Evolutionary conservation across 2,113 vertebrate genomes (phyloP), one percentile per base, ranked within the genome.

Genomic region (Pygoscelis antarcticus): DNA sequence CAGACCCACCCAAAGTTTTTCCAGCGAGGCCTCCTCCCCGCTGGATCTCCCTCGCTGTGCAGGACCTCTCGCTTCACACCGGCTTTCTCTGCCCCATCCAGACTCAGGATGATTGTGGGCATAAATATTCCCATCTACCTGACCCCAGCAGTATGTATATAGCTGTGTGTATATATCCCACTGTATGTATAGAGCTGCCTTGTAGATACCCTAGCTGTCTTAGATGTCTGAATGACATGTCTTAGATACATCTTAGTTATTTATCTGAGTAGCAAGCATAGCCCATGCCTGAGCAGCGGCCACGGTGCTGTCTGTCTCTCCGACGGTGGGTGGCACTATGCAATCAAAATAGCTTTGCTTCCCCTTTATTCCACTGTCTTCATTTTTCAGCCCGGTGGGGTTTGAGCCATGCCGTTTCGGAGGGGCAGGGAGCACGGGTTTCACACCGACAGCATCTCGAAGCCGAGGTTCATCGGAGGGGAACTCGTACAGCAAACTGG

Each of bases 271-370:
- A 83, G 76, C 47, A 4, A 47, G 65, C 7, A 0, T 34, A 83
- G 78, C 60, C 79, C 51, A 2, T 20, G n/a, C 34, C 8, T 4
- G 16, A 40, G 29, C 55, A 19, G 77, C 10, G 0, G 58, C 30
- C 12, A 4, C 22, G 32, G 12, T 90, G 91, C 87, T 26, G 49
- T 79, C 62, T 70, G 83, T 62, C 42, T 76, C 26, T 77, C 84
- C 19, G 26, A 89, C 97, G 57, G 93, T 21, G 91, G 95, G 96
- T 95, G 97, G 97, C 95, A 74, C 95, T 96, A 7, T 83, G 47
- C 55, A 80, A 96, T 80, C 94, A 93, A 32, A 47, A 94, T 19
- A 80, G 46, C 49, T 76, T 69, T 4, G 27, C 57, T 76, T 64
- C 32, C 18, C 5, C 20, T 20, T 47, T 4, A 27, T 25, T 15